Percentiles rank a stretch among this genome's conserved stretches.
These are phyloP conservation scores for Corynorhinus townsendii DNA, from an alignment of 2,113 vertebrate genomes.

Conservation along the genomic window DNA sequence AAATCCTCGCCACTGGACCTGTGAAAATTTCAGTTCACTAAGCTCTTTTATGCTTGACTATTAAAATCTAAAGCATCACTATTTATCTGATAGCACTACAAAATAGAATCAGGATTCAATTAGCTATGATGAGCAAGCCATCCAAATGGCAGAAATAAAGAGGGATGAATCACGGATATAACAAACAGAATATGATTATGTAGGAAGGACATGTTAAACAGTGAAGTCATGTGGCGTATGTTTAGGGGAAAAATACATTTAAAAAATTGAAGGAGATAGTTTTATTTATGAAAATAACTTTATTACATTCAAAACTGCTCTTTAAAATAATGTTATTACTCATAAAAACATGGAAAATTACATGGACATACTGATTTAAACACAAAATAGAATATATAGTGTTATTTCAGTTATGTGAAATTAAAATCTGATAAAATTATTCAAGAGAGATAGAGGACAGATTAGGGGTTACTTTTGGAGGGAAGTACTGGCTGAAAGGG, in stretches of 20 bases:
- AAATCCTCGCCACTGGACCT: constrained; percentile 62
- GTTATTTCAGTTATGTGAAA: background rate
- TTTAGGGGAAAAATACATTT: background rate
- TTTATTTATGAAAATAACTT: constrained; percentile 1
- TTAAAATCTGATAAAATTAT: background rate
- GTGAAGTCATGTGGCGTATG: background rate
- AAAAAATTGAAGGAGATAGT: background rate
- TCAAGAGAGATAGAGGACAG: background rate
- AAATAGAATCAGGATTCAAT: constrained; percentile 42
- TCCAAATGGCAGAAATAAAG: constrained; percentile 32
- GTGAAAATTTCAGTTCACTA: constrained; percentile 70
- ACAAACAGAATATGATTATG: constrained; percentile 13
- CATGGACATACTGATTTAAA: background rate
- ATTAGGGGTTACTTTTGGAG: background rate
- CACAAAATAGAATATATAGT: background rate
- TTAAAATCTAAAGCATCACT: constrained; percentile 64
- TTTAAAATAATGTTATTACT: background rate
- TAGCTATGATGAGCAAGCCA: constrained; percentile 28
- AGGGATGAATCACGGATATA: background rate
- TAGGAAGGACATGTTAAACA: background rate
- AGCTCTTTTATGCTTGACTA: constrained; percentile 68
- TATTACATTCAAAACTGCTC: background rate
- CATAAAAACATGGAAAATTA: background rate
- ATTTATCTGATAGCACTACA: constrained; percentile 49
- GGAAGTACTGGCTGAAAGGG: background rate